These are phyloP conservation scores for Cheilosia variabilis DNA, from an alignment of 2,888 invertebrate genomes.

Conservation along the genomic window DNA sequence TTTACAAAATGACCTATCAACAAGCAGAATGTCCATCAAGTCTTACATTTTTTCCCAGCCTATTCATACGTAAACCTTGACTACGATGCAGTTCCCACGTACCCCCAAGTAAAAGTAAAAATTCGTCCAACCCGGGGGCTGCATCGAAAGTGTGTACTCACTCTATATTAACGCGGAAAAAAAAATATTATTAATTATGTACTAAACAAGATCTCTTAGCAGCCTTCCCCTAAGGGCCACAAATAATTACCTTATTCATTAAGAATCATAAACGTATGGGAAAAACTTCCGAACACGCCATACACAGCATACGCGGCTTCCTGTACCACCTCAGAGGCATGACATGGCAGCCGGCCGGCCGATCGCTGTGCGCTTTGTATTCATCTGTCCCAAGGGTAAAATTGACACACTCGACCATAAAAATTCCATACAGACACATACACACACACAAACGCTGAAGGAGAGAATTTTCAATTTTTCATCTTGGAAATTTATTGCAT, in stretches of 20 bases:
- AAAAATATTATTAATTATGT: constrained; percentile 1
- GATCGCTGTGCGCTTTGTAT: constrained; percentile 21
- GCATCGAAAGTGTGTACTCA: background rate
- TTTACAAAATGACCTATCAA: no score
- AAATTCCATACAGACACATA: constrained; percentile 32
- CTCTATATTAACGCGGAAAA: background rate
- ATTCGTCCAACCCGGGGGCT: background rate
- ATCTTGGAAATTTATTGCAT: constrained; percentile 72
- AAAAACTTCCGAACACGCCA: constrained; percentile 37
- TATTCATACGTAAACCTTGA: no score
- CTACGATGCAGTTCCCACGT: no score
- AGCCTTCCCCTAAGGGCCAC: constrained; percentile 28
- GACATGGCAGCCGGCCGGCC: constrained; percentile 17
- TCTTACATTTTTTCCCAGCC: no score
- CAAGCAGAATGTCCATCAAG: no score
- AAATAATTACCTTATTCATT: constrained; percentile 61
- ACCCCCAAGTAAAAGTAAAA: no score
- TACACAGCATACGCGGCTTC: constrained; percentile 23
- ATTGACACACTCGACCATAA: constrained; percentile 63
- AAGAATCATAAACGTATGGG: constrained; percentile 57
- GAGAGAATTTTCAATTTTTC: constrained; percentile 66
- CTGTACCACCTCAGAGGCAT: constrained; percentile 21
- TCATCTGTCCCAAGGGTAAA: constrained; percentile 54
- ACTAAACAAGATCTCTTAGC: constrained; percentile 8
- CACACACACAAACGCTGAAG: background rate